These are phyloP conservation scores for Sceloporus tristichus DNA, from an alignment of 2,113 vertebrate genomes.

Conservation along the genomic window DNA sequence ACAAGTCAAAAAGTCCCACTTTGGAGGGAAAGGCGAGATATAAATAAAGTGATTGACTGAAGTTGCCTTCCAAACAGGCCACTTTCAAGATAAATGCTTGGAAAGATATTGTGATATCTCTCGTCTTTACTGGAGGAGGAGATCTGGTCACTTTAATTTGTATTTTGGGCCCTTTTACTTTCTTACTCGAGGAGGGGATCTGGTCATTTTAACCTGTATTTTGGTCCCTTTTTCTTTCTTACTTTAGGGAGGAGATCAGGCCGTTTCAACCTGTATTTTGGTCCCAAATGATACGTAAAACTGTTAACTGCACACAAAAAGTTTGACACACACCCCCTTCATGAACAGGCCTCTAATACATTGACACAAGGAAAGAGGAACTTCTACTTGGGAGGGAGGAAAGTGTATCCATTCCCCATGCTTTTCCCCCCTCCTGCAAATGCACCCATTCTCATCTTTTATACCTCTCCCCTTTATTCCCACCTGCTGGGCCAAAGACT, in stretches of 20 bases:
- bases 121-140: background rate
- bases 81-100: background rate
- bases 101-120: background rate
- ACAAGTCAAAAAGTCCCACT: background rate
- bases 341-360: slow-evolving; percentile 12
- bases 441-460: slow-evolving; percentile 24
- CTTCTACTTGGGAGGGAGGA: background rate
- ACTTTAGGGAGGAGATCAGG: too few relatives aligned
- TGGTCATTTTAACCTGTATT: background rate
- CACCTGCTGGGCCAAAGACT: background rate
- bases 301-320: background rate
- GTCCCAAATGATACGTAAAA: background rate
- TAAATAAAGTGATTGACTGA: too few relatives aligned
- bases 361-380: background rate
- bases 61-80: background rate
- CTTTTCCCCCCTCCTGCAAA: slow-evolving; percentile 13
- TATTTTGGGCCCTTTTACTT: background rate
- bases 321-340: background rate
- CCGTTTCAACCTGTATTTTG: background rate
- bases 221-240: too few relatives aligned
- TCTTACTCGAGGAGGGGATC: too few relatives aligned
- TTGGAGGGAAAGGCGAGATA: too few relatives aligned
- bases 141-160: background rate
- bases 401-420: background rate
- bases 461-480: slow-evolving; percentile 12